Evolutionary conservation across 2,888 invertebrate species (phyloP), one percentile per base, ranked within the genome.

Genomic region (Acronicta alni): DNA sequence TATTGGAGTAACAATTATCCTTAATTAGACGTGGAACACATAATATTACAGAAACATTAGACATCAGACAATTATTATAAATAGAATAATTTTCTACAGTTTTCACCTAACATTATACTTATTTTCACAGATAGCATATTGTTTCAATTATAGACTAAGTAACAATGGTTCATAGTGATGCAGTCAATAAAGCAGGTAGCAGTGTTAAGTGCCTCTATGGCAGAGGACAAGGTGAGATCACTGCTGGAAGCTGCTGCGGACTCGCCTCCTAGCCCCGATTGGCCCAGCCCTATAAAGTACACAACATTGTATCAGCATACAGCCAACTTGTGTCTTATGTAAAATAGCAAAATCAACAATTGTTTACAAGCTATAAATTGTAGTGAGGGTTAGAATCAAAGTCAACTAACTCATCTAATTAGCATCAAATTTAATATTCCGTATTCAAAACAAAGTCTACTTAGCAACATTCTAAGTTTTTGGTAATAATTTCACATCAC

Each of bases 71-170:
- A 92, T 90, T 91, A 94, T 94, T 92, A 95, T 95, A 95, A 95
- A 95, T 93, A 93, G 94, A 93, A 92, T 93, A 93, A 92, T 94
- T 94, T 92, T 93, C 93, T 93, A 93, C 94, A 93, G 92, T 93
- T 94, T 93, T 91, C 92, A 91, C 90, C 94, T 94, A 94, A 85
- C 85, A 91, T 92, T 94, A 94, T 89, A 92, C 89, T 94, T 93
- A 92, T 90, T 91, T 96, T 96, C 96, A 96, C 96, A 96, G 96
- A 95, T 96, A 95, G 95, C 96, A 96, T 95, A 95, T 95, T 95
- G 94, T 94, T 94, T 94, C 91, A 89, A 93, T 94, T 94, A 94
- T 87, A 92, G 91, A 93, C 94, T 94, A 94, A 95, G 95, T 94
- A 94, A 95, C 95, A 95, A 95, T 94, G 93, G 94, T 94, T 93